Percentiles rank a stretch among this genome's conserved stretches.
phyloP scores from a whole-genome alignment of 2,113 vertebrate species.

The Anolis sagrei region DNA sequence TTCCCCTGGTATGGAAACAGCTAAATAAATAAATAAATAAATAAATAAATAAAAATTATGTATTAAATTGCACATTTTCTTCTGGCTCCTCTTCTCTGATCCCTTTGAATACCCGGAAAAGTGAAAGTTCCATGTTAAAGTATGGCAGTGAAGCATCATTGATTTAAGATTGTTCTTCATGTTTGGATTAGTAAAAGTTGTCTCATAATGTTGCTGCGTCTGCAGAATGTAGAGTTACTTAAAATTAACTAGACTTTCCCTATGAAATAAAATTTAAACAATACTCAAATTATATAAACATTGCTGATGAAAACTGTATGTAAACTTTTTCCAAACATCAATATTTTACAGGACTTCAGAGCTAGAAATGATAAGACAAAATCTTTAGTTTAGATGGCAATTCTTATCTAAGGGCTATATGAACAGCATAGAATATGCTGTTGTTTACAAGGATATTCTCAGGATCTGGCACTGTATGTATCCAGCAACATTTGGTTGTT shows the following conservation, averaged over 20 bases:
- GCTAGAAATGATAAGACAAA: no score
- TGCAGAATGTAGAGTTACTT: background rate
- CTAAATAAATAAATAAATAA: background rate
- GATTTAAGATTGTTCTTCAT: background rate
- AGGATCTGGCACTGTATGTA: no score
- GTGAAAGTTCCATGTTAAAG: no score
- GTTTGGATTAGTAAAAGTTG: background rate
- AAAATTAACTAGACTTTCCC: background rate
- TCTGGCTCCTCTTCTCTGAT: background rate
- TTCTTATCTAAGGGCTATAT: no score
- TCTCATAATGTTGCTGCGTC: background rate
- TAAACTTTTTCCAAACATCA: no score
- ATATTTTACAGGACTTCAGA: no score
- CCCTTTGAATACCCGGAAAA: no score
- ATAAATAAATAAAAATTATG: background rate
- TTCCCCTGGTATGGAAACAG: background rate
- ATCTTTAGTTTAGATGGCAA: no score
- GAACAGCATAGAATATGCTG: no score
- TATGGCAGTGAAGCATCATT: background rate
- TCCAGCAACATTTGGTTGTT: no score
- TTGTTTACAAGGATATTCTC: no score
- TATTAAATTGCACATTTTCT: background rate
- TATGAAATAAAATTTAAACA: background rate
- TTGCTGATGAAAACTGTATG: background rate
- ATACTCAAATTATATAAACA: background rate